Conservation (phyloP, 1,140 invertebrate genomes). For the Lethocerus indicus region DNA sequence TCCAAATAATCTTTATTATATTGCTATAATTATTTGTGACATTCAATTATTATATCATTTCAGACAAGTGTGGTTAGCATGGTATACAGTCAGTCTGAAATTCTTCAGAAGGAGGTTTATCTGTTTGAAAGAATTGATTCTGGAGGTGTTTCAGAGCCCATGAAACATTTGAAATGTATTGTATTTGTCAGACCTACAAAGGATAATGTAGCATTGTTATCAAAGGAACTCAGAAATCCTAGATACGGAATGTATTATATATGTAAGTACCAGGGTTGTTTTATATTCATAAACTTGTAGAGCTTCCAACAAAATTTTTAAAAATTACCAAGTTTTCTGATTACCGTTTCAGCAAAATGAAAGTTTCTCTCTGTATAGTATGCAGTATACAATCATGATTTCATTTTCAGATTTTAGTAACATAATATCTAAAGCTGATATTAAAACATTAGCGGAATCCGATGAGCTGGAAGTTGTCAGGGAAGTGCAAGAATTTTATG, state of each 20-base stretch:
- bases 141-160: conserved; percentile 44
- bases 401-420: conserved; percentile 82
- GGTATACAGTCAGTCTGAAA: conserved; percentile 96
- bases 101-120: conserved; percentile 95
- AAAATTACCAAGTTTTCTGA: not conserved
- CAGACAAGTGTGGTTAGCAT: conserved; percentile 93
- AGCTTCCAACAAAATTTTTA: not conserved
- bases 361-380: not conserved
- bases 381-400: not conserved
- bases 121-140: conserved; percentile 85
- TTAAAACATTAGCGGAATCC: conserved; percentile 88
- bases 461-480: conserved; percentile 95
- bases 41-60: conserved; percentile 11
- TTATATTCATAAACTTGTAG: conserved; percentile 6
- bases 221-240: conserved; percentile 72
- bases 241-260: conserved; percentile 96
- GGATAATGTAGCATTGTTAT: conserved; percentile 80
- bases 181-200: conserved; percentile 87
- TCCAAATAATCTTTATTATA: too few species aligned
- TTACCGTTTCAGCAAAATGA: not conserved
- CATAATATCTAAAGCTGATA: conserved; percentile 89
- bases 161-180: conserved; percentile 93
- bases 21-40: not conserved
- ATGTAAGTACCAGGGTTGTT: conserved; percentile 43
- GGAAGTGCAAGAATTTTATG: conserved; percentile 90